Evolutionary conservation across 1,140 invertebrate genomes (phyloP).

Genomic region (Drosophila murphyi): DNA sequence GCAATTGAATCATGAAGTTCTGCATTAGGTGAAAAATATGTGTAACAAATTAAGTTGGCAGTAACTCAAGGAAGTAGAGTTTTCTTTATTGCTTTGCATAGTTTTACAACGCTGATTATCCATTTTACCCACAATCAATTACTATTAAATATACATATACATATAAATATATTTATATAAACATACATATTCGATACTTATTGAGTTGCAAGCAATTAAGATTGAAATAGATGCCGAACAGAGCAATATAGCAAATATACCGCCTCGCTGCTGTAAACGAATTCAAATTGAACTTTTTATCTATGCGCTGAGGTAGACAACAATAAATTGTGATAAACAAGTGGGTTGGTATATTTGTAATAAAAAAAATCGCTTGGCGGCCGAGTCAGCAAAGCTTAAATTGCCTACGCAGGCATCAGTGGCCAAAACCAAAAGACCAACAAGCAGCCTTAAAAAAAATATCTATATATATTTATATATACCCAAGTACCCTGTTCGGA

Average conservation of each 20-base stretch:
- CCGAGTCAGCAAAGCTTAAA: constrained; percentile 73
- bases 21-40: too few relatives aligned
- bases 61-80: neutral
- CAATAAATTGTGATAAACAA: constrained; percentile 78
- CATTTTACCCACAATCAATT: constrained; percentile 10
- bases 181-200: constrained; percentile 2
- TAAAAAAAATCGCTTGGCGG: constrained; percentile 55
- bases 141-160: neutral
- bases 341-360: constrained; percentile 36
- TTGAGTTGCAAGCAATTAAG: constrained; percentile 61
- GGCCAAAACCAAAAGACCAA: constrained; percentile 28
- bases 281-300: constrained; percentile 78
- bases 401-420: constrained; percentile 63
- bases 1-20: too few relatives aligned
- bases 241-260: constrained; percentile 25
- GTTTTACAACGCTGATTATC: constrained; percentile 3
- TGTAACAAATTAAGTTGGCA: too few relatives aligned
- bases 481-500: neutral
- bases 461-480: too few relatives aligned
- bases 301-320: constrained; percentile 73
- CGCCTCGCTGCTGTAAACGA: constrained; percentile 18
- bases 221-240: constrained; percentile 55
- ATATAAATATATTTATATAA: too few relatives aligned
- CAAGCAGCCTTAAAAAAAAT: constrained; percentile 3
- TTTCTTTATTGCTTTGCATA: neutral